phyloP scores from a whole-genome alignment of 2,797 vertebrate species.

The Malurus leucopterus region DNA sequence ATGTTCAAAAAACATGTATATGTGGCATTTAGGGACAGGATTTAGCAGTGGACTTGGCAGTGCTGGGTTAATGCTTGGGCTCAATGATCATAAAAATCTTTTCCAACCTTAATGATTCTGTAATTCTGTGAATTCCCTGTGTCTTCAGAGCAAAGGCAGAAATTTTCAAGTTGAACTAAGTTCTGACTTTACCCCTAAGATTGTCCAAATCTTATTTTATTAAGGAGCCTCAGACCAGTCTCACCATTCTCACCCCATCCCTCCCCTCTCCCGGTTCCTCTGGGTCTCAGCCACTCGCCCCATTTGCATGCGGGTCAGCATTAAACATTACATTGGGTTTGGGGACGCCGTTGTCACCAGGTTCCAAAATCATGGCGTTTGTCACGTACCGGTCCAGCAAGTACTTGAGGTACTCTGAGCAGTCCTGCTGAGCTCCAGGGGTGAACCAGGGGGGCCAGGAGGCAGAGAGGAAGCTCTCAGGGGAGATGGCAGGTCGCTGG shows the following conservation, averaged over 20 bases:
- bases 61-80: neutral
- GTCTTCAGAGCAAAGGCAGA: neutral
- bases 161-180: neutral
- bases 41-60: neutral
- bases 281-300: neutral
- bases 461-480: conserved; percentile 76
- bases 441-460: conserved; percentile 84
- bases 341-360: accelerated
- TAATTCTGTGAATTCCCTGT: neutral
- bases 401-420: conserved; percentile 83
- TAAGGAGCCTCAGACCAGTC: neutral
- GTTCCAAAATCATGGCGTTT: accelerated
- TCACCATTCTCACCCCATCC: neutral
- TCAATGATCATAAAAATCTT: neutral
- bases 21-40: neutral
- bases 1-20: neutral
- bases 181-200: neutral
- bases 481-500: conserved; percentile 79
- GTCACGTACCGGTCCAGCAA: conserved; percentile 75
- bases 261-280: neutral
- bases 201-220: neutral
- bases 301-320: accelerated
- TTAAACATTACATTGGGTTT: neutral
- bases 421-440: conserved; percentile 80
- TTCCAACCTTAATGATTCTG: neutral